Base-by-base conservation (phyloP, 2,113 vertebrate species). In the Turdus rufiventris region DNA sequence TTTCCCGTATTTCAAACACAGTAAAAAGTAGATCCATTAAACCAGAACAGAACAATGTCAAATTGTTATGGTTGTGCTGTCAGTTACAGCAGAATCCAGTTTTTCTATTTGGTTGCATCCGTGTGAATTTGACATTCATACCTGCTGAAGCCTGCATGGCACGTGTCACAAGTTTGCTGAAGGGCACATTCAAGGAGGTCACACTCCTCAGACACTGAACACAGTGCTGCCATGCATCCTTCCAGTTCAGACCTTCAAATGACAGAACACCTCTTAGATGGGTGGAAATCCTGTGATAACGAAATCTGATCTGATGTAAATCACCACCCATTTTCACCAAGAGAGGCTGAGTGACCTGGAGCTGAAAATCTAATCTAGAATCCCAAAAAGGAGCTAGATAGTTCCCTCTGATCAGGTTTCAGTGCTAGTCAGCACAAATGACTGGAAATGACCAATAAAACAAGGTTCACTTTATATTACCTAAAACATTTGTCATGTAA, bases 341-440 rank as follows among this genome's bases (percentile, higher is more conserved):
- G 63, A 36, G 14, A 34, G 10, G 15, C 2, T 57, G 9, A 53
- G 28, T 34, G 33, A 34, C 8, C 67, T 50, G 47, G 53, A 87
- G 12, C 14, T 92, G 67, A 53, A 80, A 76, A 72, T 26, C 18
- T 45, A 29, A 68, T 10, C 21, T 26, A 54, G 20, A 38, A 48
- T 15, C 12, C 21, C 23, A 62, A 7, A 29, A 20, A 75, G 5
- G n/a, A 58, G 62, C 58, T 18, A 14, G 4, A 16, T 8, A 10
- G 1, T 10, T 58, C 5, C 7, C 4, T 57, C 20, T 67, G n/a
- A 58, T 65, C 0, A 10, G 4, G 2, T 53, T 50, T 28, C 10
- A 57, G 4, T 34, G 21, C 19, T 29, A 18, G 54, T 54, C 28
- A 24, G 11, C 38, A 63, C 34, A 45, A 60, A 45, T n/a, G 5